Conservation (phyloP, 2,888 invertebrate genomes). For the Argyresthia goedartella region DNA sequence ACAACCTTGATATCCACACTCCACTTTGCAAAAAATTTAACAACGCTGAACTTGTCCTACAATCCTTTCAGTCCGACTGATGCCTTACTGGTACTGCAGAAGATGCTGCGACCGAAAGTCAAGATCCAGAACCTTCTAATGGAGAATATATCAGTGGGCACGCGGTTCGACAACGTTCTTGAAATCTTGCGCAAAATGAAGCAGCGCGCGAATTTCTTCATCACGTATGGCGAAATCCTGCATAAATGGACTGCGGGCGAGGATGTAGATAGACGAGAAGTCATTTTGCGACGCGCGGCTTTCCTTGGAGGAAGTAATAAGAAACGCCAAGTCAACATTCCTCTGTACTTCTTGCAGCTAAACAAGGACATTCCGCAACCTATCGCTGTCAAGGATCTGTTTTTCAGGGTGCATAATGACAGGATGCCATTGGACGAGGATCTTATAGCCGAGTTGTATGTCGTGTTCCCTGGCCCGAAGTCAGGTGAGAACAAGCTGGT, state of each 20-base stretch:
- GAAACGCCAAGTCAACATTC: slow-evolving; percentile 5
- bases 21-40: slow-evolving; percentile 5
- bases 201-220: neutral
- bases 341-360: neutral
- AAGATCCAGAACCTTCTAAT: slow-evolving; percentile 4
- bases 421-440: slow-evolving; percentile 11
- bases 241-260: neutral
- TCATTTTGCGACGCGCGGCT: neutral
- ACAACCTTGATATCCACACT: neutral
- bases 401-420: neutral
- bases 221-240: slow-evolving; percentile 5
- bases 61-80: slow-evolving; percentile 9
- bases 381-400: neutral
- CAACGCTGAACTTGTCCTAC: slow-evolving; percentile 7
- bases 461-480: slow-evolving; percentile 3
- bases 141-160: slow-evolving; percentile 4
- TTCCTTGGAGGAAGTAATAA: slow-evolving; percentile 5
- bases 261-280: no score
- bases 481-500: neutral
- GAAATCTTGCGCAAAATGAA: neutral
- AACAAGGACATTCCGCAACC: slow-evolving; percentile 1
- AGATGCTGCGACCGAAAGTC: neutral
- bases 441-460: slow-evolving; percentile 10
- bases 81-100: slow-evolving; percentile 4
- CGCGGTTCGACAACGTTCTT: slow-evolving; percentile 1